Percentiles rank a stretch among this genome's conserved stretches.
Conservation (phyloP, 2,888 invertebrate species). For the Dilophus febrilis region DNA sequence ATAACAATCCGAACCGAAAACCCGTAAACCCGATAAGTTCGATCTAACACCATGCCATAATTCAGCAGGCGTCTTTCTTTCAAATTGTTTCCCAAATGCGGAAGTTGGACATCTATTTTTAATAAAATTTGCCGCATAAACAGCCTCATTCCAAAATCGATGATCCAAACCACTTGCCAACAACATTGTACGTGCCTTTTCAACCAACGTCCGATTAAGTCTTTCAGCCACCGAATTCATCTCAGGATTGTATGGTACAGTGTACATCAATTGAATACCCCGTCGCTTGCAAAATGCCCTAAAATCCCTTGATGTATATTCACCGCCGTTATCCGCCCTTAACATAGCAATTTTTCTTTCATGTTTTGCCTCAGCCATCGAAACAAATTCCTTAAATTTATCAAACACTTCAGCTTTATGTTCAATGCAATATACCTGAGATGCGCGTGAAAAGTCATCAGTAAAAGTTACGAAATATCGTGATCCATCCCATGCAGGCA, state of each 20-base stretch:
- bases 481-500: neutral
- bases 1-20: slow-evolving; percentile 3
- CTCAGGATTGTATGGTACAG: slow-evolving; percentile 4
- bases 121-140: slow-evolving; percentile 1
- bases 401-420: neutral
- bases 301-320: slow-evolving; percentile 5
- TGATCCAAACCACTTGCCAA: neutral
- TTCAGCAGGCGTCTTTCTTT: slow-evolving; percentile 1
- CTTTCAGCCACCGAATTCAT: slow-evolving; percentile 5
- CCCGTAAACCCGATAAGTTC: neutral
- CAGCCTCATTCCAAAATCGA: slow-evolving; percentile 2
- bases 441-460: slow-evolving; percentile 1
- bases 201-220: slow-evolving; percentile 4
- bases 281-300: neutral
- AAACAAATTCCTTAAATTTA: slow-evolving; percentile 2
- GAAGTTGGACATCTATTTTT: slow-evolving; percentile 1
- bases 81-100: slow-evolving; percentile 1
- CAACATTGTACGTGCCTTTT: slow-evolving; percentile 3
- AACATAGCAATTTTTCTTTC: slow-evolving; percentile 1
- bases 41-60: slow-evolving; percentile 1
- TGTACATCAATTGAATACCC: slow-evolving; percentile 1
- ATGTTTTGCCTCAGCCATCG: neutral
- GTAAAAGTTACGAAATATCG: slow-evolving; percentile 1
- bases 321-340: slow-evolving; percentile 3
- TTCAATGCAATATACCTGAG: slow-evolving; percentile 2